Evolutionary conservation across 1,140 invertebrate species (phyloP).

Genomic region (Meloidogyne floridensis): DNA sequence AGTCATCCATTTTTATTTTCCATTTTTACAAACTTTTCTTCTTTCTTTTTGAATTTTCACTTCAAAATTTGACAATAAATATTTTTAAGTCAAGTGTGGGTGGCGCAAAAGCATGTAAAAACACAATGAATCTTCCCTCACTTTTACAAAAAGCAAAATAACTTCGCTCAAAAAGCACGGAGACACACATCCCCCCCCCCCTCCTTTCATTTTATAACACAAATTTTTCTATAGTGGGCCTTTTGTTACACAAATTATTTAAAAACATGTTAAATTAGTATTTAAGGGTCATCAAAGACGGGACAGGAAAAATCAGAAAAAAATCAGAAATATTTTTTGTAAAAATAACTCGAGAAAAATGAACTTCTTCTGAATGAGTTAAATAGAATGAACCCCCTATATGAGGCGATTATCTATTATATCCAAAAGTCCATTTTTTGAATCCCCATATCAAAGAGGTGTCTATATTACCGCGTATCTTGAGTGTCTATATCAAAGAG

Average conservation of each 20-base stretch:
- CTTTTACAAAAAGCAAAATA: background rate
- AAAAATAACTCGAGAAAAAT: too few relatives aligned
- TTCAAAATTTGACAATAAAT: background rate
- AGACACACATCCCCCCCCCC: background rate
- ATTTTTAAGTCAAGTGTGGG: constrained; percentile 5
- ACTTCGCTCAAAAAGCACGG: background rate
- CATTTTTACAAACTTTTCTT: background rate
- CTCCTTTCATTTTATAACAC: background rate
- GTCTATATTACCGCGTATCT: too few relatives aligned
- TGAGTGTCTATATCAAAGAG: too few relatives aligned
- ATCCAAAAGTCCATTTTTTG: too few relatives aligned
- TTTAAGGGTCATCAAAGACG: background rate
- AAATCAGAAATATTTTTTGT: too few relatives aligned
- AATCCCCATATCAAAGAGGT: too few relatives aligned
- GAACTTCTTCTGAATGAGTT: too few relatives aligned
- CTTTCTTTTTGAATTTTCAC: background rate
- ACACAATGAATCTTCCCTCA: background rate
- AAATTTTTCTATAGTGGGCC: background rate
- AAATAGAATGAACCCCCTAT: too few relatives aligned
- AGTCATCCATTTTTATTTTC: background rate
- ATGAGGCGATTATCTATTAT: too few relatives aligned
- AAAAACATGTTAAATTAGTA: background rate
- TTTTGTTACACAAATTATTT: background rate
- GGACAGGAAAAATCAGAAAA: too few relatives aligned
- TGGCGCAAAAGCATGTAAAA: background rate